Evolutionary conservation across 2,888 invertebrate species (phyloP).

Genomic region (Dolichomitus sp.): DNA sequence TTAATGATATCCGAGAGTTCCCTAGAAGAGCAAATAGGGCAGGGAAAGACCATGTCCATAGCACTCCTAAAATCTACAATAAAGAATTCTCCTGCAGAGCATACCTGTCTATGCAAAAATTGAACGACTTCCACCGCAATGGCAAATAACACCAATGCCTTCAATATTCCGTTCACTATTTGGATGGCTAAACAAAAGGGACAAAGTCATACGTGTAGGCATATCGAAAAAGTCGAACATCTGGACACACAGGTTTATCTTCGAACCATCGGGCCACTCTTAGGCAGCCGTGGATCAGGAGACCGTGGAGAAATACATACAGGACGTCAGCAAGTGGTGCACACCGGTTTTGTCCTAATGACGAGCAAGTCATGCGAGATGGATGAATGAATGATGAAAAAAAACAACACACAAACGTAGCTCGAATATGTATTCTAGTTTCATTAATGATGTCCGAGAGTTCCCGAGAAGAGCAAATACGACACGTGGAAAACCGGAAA

Average conservation of each 20-base stretch:
- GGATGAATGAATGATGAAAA: constrained; percentile 23
- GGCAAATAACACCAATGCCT: not conserved
- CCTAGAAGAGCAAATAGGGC: too few species aligned
- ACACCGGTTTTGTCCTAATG: constrained; percentile 35
- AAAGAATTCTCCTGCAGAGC: constrained; percentile 12
- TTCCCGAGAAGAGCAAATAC: constrained; percentile 50
- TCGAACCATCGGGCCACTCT: not conserved
- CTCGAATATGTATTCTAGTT: constrained; percentile 42
- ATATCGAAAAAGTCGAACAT: constrained; percentile 26
- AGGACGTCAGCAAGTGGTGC: constrained; percentile 24
- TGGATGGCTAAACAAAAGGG: not conserved
- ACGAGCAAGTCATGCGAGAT: constrained; percentile 19
- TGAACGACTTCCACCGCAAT: not conserved
- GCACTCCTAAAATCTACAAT: constrained; percentile 30
- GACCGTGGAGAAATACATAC: constrained; percentile 1
- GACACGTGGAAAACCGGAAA: constrained; percentile 60
- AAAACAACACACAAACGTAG: constrained; percentile 1
- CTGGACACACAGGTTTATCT: constrained; percentile 35
- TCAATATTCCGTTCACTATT: constrained; percentile 1
- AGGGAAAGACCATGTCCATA: constrained; percentile 45
- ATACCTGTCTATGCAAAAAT: constrained; percentile 1
- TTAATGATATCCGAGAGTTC: too few species aligned
- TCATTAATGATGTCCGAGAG: constrained; percentile 49
- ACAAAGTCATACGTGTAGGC: constrained; percentile 1
- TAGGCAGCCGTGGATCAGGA: constrained; percentile 10